phyloP scores from a whole-genome alignment of 2,888 invertebrate genomes.

The Acrocyrtus sp. region DNA sequence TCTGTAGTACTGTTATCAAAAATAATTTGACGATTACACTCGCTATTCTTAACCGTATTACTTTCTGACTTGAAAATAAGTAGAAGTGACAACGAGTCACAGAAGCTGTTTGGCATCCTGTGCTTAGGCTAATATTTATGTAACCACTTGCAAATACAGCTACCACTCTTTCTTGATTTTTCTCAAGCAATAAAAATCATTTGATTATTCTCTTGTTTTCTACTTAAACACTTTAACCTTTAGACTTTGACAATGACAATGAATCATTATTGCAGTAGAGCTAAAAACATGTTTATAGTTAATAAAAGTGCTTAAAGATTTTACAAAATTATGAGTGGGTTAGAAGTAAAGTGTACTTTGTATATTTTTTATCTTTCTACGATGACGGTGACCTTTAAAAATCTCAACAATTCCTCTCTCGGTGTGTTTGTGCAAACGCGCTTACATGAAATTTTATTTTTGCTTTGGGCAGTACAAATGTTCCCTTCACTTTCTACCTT shows the following conservation, averaged over 20 bases:
- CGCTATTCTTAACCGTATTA: background rate
- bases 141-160: background rate
- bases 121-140: background rate
- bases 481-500: no score
- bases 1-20: no score
- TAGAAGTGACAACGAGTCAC: conserved; percentile 15
- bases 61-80: conserved; percentile 26
- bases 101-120: conserved; percentile 42
- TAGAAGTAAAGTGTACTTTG: no score
- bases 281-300: background rate
- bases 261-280: background rate
- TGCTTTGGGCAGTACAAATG: no score
- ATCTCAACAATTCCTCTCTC: no score
- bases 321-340: no score
- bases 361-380: no score
- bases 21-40: background rate
- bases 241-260: background rate
- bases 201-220: background rate
- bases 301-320: background rate
- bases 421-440: no score
- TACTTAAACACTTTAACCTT: background rate
- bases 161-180: background rate
- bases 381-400: no score
- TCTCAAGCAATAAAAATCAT: background rate
- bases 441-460: no score